A percentile compares a stretch with the other conserved stretches of the same genome.
Evolutionary conservation across 2,888 invertebrate species (phyloP).

Genomic region (Drosophila sordidula): DNA sequence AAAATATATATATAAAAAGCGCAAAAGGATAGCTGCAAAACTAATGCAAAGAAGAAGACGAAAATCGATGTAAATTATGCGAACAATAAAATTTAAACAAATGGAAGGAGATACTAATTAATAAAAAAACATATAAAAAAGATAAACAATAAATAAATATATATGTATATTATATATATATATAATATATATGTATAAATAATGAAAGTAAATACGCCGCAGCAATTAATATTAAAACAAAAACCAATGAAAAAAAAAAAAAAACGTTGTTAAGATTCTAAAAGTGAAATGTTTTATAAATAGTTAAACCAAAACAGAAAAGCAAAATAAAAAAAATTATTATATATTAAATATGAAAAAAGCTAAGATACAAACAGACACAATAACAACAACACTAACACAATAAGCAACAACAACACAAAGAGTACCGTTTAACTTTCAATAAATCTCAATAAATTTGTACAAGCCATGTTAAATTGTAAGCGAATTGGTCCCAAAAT

Average conservation of each 20-base stretch:
- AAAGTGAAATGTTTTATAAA: slow-evolving; percentile 83
- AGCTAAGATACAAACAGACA: slow-evolving; percentile 26
- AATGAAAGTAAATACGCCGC: slow-evolving; percentile 57
- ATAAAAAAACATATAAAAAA: slow-evolving; percentile 27
- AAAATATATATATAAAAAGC: slow-evolving; percentile 10
- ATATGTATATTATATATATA: slow-evolving; percentile 10
- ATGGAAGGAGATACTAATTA: slow-evolving; percentile 44
- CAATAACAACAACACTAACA: slow-evolving; percentile 49
- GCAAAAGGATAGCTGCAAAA: slow-evolving; percentile 23
- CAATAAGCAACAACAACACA: slow-evolving; percentile 52
- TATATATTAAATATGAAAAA: slow-evolving; percentile 67
- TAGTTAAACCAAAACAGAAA: slow-evolving; percentile 78
- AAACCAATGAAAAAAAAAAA: slow-evolving; percentile 23
- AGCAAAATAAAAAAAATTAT: slow-evolving; percentile 58
- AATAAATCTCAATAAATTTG: slow-evolving; percentile 53
- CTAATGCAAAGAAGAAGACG: slow-evolving; percentile 30
- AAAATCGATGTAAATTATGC: slow-evolving; percentile 73
- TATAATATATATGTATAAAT: slow-evolving; percentile 20
- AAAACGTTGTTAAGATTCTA: slow-evolving; percentile 83
- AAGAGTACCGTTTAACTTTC: slow-evolving; percentile 54
- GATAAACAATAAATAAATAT: slow-evolving; percentile 8
- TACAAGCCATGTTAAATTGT: slow-evolving; percentile 63
- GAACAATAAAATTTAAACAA: slow-evolving; percentile 59
- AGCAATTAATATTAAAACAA: slow-evolving; percentile 58
- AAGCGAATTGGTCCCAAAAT: slow-evolving; percentile 57